A percentile compares a stretch with the other conserved stretches of the same genome.
Conservation (phyloP, 2,113 vertebrate genomes). For the Martes martes region DNA sequence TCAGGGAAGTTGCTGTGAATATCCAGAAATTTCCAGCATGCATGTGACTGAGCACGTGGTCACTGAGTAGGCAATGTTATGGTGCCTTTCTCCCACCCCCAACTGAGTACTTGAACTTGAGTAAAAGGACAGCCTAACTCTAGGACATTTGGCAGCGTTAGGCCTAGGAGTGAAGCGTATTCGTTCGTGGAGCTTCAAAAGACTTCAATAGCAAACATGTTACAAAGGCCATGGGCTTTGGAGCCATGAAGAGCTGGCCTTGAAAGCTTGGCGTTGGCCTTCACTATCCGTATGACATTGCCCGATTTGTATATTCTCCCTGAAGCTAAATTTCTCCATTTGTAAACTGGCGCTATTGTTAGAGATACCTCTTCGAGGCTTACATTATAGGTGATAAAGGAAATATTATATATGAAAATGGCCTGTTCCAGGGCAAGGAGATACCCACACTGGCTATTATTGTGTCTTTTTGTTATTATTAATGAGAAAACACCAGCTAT, state of each 20-base stretch:
- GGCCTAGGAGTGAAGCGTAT: slow-evolving; percentile 12
- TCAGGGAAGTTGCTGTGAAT: not conserved
- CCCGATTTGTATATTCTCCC: not conserved
- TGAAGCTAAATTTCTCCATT: not conserved
- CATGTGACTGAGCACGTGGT: not conserved
- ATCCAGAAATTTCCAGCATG: too few species aligned
- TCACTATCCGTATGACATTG: not conserved
- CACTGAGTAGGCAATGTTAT: not conserved
- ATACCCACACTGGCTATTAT: slow-evolving; percentile 18
- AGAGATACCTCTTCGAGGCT: not conserved
- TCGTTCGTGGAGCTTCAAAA: slow-evolving; percentile 33
- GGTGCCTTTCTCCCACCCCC: not conserved
- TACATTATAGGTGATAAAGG: not conserved
- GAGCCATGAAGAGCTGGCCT: not conserved
- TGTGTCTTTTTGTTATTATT: slow-evolving; percentile 52
- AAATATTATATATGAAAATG: not conserved
- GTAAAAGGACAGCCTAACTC: not conserved
- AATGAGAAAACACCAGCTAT: slow-evolving; percentile 21
- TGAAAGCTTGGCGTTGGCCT: not conserved
- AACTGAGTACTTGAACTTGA: slow-evolving; percentile 18
- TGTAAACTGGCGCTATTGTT: not conserved
- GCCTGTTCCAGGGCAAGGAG: not conserved
- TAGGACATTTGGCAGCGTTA: not conserved
- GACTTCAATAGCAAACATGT: slow-evolving; percentile 31
- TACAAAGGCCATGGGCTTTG: slow-evolving; percentile 29